These are phyloP conservation scores for Irena cyanogastra DNA, from an alignment of 2,113 vertebrate species.

Conservation along the genomic window DNA sequence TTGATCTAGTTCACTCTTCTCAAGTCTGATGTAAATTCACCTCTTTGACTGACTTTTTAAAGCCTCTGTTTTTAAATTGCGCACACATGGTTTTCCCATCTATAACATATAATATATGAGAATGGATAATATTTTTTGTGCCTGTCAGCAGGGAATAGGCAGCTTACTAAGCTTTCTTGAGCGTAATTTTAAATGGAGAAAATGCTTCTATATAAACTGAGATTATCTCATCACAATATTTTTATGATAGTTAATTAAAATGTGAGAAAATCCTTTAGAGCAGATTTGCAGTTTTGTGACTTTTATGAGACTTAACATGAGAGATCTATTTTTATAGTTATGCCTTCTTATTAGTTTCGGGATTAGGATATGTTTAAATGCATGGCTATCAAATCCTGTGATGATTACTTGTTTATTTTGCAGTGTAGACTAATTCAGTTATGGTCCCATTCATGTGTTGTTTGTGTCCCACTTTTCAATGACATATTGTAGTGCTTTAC, in stretches of 20 bases:
- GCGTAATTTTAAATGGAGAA: constrained; percentile 42
- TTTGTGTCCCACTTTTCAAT: not conserved
- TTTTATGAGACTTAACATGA: constrained; percentile 52
- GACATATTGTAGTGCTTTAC: not conserved
- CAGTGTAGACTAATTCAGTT: constrained; percentile 10
- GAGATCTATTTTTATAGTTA: constrained; percentile 57
- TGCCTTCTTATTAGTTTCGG: constrained; percentile 46
- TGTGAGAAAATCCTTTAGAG: constrained; percentile 56
- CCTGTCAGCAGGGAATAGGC: constrained; percentile 42
- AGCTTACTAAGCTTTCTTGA: constrained; percentile 52
- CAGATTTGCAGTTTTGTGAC: constrained; percentile 57
- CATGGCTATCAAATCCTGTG: constrained; percentile 22
- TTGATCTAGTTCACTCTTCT: not conserved
- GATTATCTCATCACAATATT: constrained; percentile 62
- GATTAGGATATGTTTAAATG: constrained; percentile 27
- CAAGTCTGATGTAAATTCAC: not conserved
- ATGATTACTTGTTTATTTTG: constrained; percentile 49
- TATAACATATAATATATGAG: not conserved
- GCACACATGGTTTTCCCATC: not conserved
- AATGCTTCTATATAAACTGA: constrained; percentile 37
- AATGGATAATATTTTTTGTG: not conserved
- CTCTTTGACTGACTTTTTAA: not conserved
- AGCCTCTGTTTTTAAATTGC: not conserved
- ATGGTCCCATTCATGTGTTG: not conserved
- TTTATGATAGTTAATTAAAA: constrained; percentile 70